Conservation (phyloP, 2,888 invertebrate species). For the Ceriagrion tenellum region DNA sequence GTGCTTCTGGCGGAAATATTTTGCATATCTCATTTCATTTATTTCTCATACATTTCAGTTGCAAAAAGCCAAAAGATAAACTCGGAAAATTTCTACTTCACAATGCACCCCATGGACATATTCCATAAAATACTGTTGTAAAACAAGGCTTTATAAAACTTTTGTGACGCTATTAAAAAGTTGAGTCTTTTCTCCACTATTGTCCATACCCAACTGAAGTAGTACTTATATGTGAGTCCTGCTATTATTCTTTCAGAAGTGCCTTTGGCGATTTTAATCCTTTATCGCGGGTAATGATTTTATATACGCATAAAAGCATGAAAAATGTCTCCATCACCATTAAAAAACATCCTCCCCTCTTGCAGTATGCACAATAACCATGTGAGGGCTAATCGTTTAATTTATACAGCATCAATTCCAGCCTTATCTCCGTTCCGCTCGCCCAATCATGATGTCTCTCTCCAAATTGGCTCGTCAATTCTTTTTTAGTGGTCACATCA, state of each 20-base stretch:
- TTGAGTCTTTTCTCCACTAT: no score
- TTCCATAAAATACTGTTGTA: no score
- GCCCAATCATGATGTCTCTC: conserved; percentile 13
- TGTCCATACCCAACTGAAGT: no score
- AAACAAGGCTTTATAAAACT: no score
- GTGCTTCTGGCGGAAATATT: no score
- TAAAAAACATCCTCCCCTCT: not conserved
- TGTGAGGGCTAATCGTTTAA: not conserved
- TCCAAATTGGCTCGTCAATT: conserved; percentile 2
- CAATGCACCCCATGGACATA: no score
- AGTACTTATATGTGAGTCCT: no score
- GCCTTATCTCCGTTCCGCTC: not conserved
- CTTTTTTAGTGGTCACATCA: conserved; percentile 34
- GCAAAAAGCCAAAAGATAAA: no score
- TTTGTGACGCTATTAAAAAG: no score
- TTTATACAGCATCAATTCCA: not conserved
- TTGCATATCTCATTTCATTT: no score
- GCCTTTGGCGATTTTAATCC: not conserved
- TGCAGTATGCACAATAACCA: not conserved
- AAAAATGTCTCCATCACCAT: not conserved
- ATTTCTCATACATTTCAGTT: no score
- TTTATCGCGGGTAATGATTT: not conserved
- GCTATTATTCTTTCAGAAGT: not conserved
- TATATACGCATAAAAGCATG: not conserved
- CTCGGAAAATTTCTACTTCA: no score